These are phyloP conservation scores for Alouatta palliata DNA, from an alignment of 2,113 vertebrate genomes.

Conservation along the genomic window DNA sequence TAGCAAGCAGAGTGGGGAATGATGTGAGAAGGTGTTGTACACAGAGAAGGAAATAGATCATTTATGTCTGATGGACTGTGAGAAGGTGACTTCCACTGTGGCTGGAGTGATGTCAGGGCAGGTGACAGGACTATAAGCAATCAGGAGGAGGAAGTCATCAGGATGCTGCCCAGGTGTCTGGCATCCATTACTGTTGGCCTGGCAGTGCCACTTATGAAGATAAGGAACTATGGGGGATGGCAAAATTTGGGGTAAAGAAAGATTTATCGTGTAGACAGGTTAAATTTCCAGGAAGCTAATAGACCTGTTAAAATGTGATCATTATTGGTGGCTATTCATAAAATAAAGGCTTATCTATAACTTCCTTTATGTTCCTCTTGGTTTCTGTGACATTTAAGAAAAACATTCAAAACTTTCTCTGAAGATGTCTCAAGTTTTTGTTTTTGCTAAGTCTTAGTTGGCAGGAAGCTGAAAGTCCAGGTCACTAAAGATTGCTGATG, in stretches of 20 bases:
- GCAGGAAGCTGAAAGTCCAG: neutral
- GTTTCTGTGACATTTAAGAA: neutral
- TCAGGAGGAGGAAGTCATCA: neutral
- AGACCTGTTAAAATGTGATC: neutral
- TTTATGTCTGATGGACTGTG: too few relatives aligned
- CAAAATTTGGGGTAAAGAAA: neutral
- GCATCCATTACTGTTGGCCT: neutral
- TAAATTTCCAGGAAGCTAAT: neutral
- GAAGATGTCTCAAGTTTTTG: neutral
- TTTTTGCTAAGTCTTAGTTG: neutral
- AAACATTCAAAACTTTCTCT: neutral
- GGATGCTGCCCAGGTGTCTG: neutral
- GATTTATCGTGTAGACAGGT: neutral
- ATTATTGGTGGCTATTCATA: neutral
- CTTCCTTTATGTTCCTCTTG: neutral
- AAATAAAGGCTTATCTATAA: neutral
- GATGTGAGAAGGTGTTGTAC: neutral
- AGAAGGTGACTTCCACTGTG: accelerated
- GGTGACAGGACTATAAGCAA: too few relatives aligned
- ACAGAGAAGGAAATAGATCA: too few relatives aligned
- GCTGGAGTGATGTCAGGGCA: neutral
- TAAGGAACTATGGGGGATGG: neutral
- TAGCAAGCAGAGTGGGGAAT: neutral
- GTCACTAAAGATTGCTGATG: neutral
- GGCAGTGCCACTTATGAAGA: neutral